Base-by-base conservation (phyloP, 2,888 invertebrate genomes). In the Sclerodermus sp. region DNA sequence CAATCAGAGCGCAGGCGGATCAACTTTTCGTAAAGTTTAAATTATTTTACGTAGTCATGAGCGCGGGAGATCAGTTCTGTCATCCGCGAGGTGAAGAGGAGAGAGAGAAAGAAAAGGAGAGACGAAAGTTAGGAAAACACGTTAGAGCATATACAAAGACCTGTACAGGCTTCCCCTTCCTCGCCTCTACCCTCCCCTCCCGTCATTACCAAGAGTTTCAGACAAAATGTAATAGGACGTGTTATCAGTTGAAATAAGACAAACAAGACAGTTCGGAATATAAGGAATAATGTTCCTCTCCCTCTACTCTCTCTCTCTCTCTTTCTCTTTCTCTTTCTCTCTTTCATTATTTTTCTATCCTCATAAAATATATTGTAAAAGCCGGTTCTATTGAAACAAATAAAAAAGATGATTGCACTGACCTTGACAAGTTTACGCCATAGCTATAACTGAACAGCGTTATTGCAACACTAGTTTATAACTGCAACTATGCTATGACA, bases 101-200 rank as follows among this genome's bases (percentile, higher is more conserved):
- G 43, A 34, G 45, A 8, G 18, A 14, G 12, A 18, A 36, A 30
- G 14, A 10, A 31, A 10, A 6, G 42, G 13, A 13, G 46, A 18
- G 14, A 47, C 31, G 37, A 51, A 55, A 62, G 60, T 55, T 61
- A 63, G 66, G 57, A 63, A 70, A 69, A 67, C 71, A 67, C 66
- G 70, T 66, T 61, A 61, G 60, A 59, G 59, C 66, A 57, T 60
- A n/a, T n/a, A 64, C 62, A 56, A 60, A 60, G 59, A 47, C 64
- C 49, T 55, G 73, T 71, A 73, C 71, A 74, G 67, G 67, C 68
- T 17, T n/a, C n/a, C n/a, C n/a, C n/a, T n/a, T n/a, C n/a, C n/a
- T n/a, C n/a, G n/a, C n/a, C n/a, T n/a, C n/a, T n/a, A n/a, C n/a
- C n/a, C n/a, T n/a, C n/a, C n/a, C n/a, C n/a, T n/a, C n/a, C n/a